phyloP scores from a whole-genome alignment of 2,888 invertebrate genomes.

The Pecten maximus region DNA sequence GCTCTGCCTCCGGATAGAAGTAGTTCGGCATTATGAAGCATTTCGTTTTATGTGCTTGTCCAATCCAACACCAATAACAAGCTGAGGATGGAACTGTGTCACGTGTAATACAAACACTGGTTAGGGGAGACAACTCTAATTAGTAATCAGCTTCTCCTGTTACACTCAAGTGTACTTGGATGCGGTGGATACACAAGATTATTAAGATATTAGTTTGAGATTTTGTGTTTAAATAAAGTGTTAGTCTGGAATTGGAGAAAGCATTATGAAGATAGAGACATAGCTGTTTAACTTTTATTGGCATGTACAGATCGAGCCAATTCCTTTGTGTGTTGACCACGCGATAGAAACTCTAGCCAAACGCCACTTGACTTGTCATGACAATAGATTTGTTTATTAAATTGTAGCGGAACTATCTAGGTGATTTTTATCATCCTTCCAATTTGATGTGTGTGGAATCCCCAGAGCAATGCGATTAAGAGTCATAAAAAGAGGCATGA shows the following conservation, averaged over 20 bases:
- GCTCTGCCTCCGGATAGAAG: neutral
- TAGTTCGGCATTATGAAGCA: neutral
- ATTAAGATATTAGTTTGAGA: neutral
- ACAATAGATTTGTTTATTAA: constrained; percentile 33
- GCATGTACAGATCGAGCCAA: neutral
- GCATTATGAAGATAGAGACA: neutral
- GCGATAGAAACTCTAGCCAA: neutral
- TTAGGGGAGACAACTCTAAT: constrained; percentile 5
- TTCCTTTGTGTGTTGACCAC: constrained; percentile 19
- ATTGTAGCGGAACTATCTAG: constrained; percentile 13
- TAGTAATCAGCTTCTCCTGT: neutral
- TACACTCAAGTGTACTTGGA: neutral
- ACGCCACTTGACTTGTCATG: neutral
- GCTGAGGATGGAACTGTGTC: neutral
- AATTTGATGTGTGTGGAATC: constrained; percentile 1
- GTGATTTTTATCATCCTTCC: neutral
- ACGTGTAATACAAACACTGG: neutral
- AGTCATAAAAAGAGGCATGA: neutral
- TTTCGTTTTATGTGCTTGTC: neutral
- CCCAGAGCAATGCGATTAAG: neutral
- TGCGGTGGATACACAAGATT: neutral
- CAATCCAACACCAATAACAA: neutral
- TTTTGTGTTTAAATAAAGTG: neutral
- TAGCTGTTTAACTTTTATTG: neutral
- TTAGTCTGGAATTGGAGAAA: neutral